Evolutionary conservation across 1,140 invertebrate species (phyloP), one percentile per base, ranked within the genome.

Genomic region (Phymastichus coffea): DNA sequence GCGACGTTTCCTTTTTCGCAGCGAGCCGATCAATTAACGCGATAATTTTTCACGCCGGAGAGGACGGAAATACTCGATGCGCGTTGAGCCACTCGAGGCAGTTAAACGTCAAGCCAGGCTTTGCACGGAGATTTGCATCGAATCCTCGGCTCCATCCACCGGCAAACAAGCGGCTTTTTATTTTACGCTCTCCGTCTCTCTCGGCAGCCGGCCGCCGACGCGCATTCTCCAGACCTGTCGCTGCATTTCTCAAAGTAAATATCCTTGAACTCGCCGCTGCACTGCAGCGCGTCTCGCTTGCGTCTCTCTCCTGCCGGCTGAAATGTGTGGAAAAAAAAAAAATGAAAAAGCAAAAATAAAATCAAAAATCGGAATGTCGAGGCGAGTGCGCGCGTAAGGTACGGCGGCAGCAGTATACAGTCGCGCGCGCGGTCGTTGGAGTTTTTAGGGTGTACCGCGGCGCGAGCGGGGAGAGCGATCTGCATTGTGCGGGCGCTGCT

Each of bases 41-140:
- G n/a, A n/a, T n/a, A n/a, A n/a, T n/a, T n/a, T n/a, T n/a, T n/a
- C n/a, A n/a, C n/a, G n/a, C n/a, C n/a, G n/a, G n/a, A n/a, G n/a
- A n/a, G n/a, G n/a, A n/a, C n/a, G n/a, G n/a, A n/a, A n/a, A n/a
- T n/a, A n/a, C n/a, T n/a, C n/a, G n/a, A n/a, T n/a, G n/a, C n/a
- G n/a, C n/a, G n/a, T n/a, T n/a, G n/a, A n/a, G n/a, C n/a, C 33
- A 17, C 23, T 26, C 15, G n/a, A 47, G 12, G 30, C 17, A 25
- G 10, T 28, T 43, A 49, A 57, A 40, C 56, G 30, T 35, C 4
- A 25, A n/a, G n/a, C n/a, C n/a, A n/a, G n/a, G 54, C 38, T 57
- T 48, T 56, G 54, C 30, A 7, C 14, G 44, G 56, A 49, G 56
- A 58, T 58, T 49, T 51, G 25, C 26, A 17, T 19, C 19, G 19